phyloP scores from a whole-genome alignment of 2,888 invertebrate genomes.

The Dryobotodes eremita region DNA sequence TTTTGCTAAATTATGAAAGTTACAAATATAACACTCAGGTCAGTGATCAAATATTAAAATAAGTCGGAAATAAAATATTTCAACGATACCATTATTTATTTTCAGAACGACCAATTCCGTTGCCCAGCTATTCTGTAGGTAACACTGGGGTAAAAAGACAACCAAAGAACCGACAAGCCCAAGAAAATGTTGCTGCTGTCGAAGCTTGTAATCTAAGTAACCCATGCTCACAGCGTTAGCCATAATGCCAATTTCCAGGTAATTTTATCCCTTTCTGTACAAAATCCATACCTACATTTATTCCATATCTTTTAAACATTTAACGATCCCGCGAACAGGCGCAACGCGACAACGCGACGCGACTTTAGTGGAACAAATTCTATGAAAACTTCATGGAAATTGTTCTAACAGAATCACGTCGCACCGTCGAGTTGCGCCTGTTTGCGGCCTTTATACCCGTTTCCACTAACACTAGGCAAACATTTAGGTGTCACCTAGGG shows the following conservation, averaged over 20 bases:
- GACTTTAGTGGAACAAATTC: no score
- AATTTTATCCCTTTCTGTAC: slow-evolving; percentile 25
- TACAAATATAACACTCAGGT: neutral
- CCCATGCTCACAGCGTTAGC: slow-evolving; percentile 89
- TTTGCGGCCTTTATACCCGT: no score
- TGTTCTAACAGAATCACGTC: no score
- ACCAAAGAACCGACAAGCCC: slow-evolving; percentile 89
- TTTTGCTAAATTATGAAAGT: neutral
- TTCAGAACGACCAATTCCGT: neutral
- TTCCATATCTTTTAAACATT: neutral
- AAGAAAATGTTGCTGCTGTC: slow-evolving; percentile 96
- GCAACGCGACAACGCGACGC: no score
- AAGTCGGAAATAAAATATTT: neutral
- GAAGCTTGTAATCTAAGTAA: slow-evolving; percentile 96
- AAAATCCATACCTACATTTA: neutral
- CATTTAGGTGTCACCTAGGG: no score
- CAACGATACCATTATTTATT: neutral
- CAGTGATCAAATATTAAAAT: neutral
- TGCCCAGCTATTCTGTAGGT: slow-evolving; percentile 77
- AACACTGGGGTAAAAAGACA: slow-evolving; percentile 80
- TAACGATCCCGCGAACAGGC: no score
- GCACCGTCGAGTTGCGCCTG: no score
- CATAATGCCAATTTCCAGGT: slow-evolving; percentile 88
- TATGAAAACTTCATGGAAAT: no score
- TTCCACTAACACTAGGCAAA: no score